These are phyloP conservation scores for Erebia epiphron DNA, from an alignment of 2,888 invertebrate species.

Conservation along the genomic window DNA sequence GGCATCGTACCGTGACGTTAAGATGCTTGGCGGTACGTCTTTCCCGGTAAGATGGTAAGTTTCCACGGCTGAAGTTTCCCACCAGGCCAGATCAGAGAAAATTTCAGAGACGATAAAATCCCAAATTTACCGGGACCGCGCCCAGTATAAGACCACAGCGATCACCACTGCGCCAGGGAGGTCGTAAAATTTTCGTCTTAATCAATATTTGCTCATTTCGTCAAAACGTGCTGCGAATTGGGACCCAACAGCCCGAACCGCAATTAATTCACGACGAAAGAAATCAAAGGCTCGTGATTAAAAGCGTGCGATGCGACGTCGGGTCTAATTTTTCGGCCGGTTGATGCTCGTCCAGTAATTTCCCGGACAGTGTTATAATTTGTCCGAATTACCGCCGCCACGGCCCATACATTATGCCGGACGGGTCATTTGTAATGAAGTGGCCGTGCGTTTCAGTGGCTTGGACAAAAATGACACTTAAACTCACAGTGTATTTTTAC, in stretches of 20 bases:
- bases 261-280: slow-evolving; percentile 44
- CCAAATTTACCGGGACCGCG: too few relatives aligned
- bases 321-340: slow-evolving; percentile 41
- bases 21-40: too few relatives aligned
- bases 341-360: slow-evolving; percentile 4
- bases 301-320: slow-evolving; percentile 43
- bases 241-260: slow-evolving; percentile 30
- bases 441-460: not conserved
- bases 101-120: too few relatives aligned
- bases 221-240: slow-evolving; percentile 32
- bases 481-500: not conserved
- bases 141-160: too few relatives aligned
- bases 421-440: slow-evolving; percentile 16
- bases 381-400: slow-evolving; percentile 57
- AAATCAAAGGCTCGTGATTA: slow-evolving; percentile 48
- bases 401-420: slow-evolving; percentile 43
- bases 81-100: too few relatives aligned
- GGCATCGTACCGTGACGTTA: too few relatives aligned
- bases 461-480: not conserved
- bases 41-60: too few relatives aligned
- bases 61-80: too few relatives aligned
- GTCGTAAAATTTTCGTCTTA: not conserved
- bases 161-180: too few relatives aligned
- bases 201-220: slow-evolving; percentile 32
- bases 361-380: slow-evolving; percentile 48